Percentiles rank a stretch among this genome's conserved stretches.
phyloP scores from a whole-genome alignment of 2,113 vertebrate genomes.

The Dipodomys merriami region DNA sequence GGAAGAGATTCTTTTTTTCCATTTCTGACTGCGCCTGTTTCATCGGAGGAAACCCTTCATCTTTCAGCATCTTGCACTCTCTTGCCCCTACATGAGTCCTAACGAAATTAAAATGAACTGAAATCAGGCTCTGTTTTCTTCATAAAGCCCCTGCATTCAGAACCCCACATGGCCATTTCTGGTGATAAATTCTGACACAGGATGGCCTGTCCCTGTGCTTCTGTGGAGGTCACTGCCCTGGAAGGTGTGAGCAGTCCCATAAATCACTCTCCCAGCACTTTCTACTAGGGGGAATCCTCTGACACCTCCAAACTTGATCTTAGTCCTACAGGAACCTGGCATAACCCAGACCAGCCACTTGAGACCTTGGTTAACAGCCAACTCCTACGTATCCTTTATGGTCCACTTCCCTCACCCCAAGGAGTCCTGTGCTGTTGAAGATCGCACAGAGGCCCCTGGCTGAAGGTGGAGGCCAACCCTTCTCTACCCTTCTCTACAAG shows the following conservation, averaged over 20 bases:
- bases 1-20: not conserved
- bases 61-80: not conserved
- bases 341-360: accelerated
- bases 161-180: not conserved
- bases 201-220: accelerated
- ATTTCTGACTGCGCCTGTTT: not conserved
- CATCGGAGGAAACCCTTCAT: not conserved
- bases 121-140: not conserved
- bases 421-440: not conserved
- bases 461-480: not conserved
- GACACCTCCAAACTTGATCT: not conserved
- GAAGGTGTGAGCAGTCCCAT: not conserved
- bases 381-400: too few species aligned
- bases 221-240: not conserved
- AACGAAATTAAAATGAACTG: not conserved
- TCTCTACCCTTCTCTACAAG: too few species aligned
- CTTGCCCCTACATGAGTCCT: not conserved
- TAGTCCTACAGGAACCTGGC: not conserved
- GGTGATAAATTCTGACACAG: not conserved
- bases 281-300: accelerated
- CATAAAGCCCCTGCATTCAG: not conserved
- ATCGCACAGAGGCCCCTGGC: accelerated
- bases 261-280: not conserved
- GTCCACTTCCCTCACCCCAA: too few species aligned
- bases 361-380: not conserved